Base-by-base conservation (phyloP, 1,140 invertebrate genomes). In the Drosophila sp. region DNA sequence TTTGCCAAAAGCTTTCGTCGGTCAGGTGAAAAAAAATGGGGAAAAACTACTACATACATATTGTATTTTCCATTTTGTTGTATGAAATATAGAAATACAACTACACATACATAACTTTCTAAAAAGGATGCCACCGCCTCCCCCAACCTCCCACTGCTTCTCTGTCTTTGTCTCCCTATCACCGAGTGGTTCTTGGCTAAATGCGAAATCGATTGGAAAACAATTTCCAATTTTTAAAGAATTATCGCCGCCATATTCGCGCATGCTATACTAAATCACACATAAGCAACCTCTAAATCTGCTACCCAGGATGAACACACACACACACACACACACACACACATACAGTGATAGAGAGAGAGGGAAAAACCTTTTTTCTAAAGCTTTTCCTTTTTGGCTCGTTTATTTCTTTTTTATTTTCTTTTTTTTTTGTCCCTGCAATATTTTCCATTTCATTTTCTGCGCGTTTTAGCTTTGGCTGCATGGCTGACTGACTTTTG, bases 211-310 rank as follows among this genome's bases (percentile, higher is more conserved):
- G 90, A 91, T 91, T 91, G 90, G 87, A 91, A 91, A 91, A 91
- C 91, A 91, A 91, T 91, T 91, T 91, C 87, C 90, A 91, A 91
- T 91, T 91, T 91, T 91, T 91, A 91, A 91, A 91, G 90, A 91
- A 91, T 91, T 91, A 91, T 91, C 90, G 86, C 90, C 82, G 81
- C 87, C 87, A 91, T 91, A 91, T 91, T 91, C 90, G 91, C 90
- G 90, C 87, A 78, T 90, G 83, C 86, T 90, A 77, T 64, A 77
- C 82, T 91, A 91, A 91, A 91, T 91, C 90, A 91, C 90, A 91
- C 89, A 91, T 91, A 91, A 91, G 90, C 79, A 91, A 91, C 91
- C 90, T 91, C 90, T 86, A 91, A 91, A 91, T 91, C 90, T 91
- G 90, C 80, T 91, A 81, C 84, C 83, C 72, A 44, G 74, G 55